Conservation (phyloP, 2,113 vertebrate genomes). For the Corythoichthys haematopterus region DNA sequence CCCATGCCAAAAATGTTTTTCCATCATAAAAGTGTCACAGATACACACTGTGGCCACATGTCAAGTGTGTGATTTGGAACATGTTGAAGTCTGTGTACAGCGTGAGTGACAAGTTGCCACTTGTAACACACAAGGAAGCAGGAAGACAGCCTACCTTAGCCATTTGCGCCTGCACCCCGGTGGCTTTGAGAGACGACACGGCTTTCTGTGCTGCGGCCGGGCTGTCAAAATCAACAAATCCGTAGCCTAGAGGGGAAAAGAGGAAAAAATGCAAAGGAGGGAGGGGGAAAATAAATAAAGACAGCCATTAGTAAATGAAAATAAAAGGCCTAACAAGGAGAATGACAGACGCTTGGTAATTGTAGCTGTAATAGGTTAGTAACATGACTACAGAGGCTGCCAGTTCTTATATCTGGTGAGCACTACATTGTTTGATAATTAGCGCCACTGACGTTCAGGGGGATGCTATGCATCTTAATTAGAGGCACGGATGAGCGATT, state of each 20-base stretch:
- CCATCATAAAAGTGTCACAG: constrained; percentile 35
- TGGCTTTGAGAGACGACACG: constrained; percentile 93
- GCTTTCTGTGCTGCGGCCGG: constrained; percentile 94
- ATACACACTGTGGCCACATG: constrained; percentile 22
- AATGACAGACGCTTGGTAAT: constrained; percentile 66
- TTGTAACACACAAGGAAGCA: constrained; percentile 13
- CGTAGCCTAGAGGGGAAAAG: constrained; percentile 79
- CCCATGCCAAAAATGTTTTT: constrained; percentile 7
- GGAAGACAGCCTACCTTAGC: constrained; percentile 81
- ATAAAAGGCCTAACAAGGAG: constrained; percentile 58
- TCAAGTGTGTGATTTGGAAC: constrained; percentile 17
- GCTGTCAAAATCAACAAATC: constrained; percentile 97
- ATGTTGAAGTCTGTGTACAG: neutral
- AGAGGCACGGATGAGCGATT: constrained; percentile 65
- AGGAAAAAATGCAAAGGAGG: constrained; percentile 7
- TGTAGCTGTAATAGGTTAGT: constrained; percentile 69
- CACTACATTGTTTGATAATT: constrained; percentile 73
- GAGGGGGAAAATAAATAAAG: constrained; percentile 24
- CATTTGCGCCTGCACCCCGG: constrained; percentile 95
- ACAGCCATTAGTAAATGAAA: constrained; percentile 41
- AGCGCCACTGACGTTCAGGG: constrained; percentile 64
- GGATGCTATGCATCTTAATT: constrained; percentile 71
- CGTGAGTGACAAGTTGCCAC: constrained; percentile 10
- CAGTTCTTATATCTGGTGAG: constrained; percentile 70
- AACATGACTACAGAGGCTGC: constrained; percentile 71